Evolutionary conservation across 2,113 vertebrate genomes (phyloP).

Genomic region (Eptesicus fuscus): DNA sequence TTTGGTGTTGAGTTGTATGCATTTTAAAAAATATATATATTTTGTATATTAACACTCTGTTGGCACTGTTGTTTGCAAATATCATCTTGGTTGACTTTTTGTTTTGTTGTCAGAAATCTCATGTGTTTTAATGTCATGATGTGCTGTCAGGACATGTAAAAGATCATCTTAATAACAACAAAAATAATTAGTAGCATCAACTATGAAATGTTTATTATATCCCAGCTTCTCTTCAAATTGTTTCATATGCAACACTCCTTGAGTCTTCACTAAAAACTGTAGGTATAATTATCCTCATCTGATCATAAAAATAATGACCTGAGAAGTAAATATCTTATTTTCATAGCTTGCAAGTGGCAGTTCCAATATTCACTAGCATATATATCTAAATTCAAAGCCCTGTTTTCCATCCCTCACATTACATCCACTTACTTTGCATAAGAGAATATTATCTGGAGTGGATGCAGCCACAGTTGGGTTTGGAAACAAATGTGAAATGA

Average conservation of each 20-base stretch:
- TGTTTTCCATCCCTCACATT: not conserved
- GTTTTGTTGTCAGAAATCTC: not conserved
- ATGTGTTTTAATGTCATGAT: not conserved
- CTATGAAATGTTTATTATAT: not conserved
- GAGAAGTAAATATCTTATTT: not conserved
- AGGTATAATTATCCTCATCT: not conserved
- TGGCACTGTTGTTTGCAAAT: not conserved
- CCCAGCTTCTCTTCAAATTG: not conserved
- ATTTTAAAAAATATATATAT: not conserved
- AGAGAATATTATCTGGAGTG: not conserved
- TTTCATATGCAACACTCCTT: not conserved
- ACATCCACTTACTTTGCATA: rapidly evolving
- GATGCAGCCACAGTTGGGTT: not conserved
- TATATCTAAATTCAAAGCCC: not conserved
- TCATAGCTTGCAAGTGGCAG: not conserved
- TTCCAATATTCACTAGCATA: not conserved
- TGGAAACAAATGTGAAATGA: not conserved
- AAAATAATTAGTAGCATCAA: not conserved
- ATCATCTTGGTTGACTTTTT: not conserved
- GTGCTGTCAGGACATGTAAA: not conserved
- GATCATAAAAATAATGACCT: not conserved
- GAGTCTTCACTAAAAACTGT: not conserved
- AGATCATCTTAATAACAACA: not conserved
- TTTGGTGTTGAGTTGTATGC: not conserved
- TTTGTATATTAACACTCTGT: not conserved